phyloP scores from a whole-genome alignment of 2,113 vertebrate genomes.

The Aptenodytes patagonicus region DNA sequence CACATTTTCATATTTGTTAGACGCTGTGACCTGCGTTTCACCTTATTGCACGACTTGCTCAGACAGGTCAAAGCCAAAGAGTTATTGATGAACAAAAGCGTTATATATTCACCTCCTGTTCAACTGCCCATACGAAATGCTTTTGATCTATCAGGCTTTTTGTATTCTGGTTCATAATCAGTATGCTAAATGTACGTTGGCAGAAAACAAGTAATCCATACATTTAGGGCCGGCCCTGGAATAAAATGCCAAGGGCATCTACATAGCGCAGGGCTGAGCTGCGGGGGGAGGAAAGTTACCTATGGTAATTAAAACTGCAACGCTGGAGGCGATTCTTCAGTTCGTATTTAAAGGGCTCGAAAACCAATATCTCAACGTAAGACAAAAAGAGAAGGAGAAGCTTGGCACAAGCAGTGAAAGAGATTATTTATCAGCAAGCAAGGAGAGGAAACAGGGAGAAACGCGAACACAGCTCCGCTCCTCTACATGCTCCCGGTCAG shows the following conservation, averaged over 20 bases:
- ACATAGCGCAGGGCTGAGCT: neutral
- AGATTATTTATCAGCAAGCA: neutral
- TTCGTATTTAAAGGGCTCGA: neutral
- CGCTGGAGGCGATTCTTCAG: neutral
- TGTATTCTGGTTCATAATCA: conserved; percentile 70
- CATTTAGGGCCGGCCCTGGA: neutral
- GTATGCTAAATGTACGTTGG: conserved; percentile 61
- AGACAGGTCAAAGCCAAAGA: conserved; percentile 99
- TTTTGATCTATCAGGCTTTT: conserved; percentile 80
- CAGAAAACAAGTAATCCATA: conserved; percentile 46
- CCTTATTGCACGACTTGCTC: conserved; percentile 87
- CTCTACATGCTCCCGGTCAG: neutral
- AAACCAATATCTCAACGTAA: neutral
- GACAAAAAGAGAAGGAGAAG: neutral
- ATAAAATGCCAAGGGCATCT: conserved; percentile 4
- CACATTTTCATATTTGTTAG: conserved; percentile 89
- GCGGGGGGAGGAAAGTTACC: neutral
- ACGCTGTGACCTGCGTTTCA: conserved; percentile 98
- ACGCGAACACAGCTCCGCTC: neutral
- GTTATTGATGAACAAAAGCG: conserved; percentile 94
- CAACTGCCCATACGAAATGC: conserved; percentile 76
- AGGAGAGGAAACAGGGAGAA: neutral
- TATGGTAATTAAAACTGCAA: neutral
- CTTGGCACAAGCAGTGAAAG: neutral
- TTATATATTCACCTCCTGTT: conserved; percentile 91